These are phyloP conservation scores for Lepidonotus clava DNA, from an alignment of 2,888 invertebrate species.

Conservation along the genomic window DNA sequence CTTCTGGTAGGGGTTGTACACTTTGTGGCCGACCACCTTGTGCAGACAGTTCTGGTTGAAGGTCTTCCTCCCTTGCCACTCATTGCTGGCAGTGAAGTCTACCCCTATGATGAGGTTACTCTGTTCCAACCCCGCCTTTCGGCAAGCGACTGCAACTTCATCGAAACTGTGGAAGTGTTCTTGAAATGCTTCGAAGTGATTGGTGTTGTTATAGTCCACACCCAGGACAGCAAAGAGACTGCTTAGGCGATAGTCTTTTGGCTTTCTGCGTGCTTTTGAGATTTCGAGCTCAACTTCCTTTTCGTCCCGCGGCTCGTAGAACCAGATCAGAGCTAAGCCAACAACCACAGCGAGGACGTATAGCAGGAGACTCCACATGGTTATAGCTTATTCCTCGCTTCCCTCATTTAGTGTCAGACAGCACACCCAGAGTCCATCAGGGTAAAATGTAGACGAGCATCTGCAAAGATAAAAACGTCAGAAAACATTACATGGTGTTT, in stretches of 20 bases:
- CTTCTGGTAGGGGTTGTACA: conserved; percentile 82
- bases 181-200: conserved; percentile 73
- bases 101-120: conserved; percentile 82
- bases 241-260: conserved; percentile 56
- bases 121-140: conserved; percentile 81
- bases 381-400: background rate
- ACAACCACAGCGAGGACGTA: conserved; percentile 73
- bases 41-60: conserved; percentile 81
- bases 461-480: no score
- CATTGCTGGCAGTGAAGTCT: conserved; percentile 83
- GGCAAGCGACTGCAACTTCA: conserved; percentile 80
- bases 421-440: no score
- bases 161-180: conserved; percentile 79
- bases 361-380: conserved; percentile 72
- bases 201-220: conserved; percentile 60
- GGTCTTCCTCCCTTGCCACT: conserved; percentile 82
- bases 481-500: no score
- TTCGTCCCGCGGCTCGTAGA: conserved; percentile 69
- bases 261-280: conserved; percentile 12
- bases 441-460: no score
- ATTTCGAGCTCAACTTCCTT: conserved; percentile 56
- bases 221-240: conserved; percentile 71
- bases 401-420: no score
- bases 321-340: conserved; percentile 72
- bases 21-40: conserved; percentile 75